phyloP scores from a whole-genome alignment of 2,113 vertebrate genomes.

The Callithrix jacchus region DNA sequence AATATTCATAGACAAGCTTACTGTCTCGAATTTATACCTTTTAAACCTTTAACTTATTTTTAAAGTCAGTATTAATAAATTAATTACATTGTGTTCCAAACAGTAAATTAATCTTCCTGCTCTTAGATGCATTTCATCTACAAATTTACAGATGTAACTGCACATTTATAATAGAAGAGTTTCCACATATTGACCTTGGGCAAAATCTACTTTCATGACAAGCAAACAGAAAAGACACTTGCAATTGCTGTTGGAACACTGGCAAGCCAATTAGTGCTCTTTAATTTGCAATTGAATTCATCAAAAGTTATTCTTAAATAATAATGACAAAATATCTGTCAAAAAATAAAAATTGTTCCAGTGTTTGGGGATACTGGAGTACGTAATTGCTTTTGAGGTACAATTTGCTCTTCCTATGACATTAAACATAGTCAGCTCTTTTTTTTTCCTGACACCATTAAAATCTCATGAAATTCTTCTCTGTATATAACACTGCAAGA shows the following conservation, averaged over 20 bases:
- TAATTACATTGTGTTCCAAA: constrained; percentile 21
- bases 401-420: constrained; percentile 3
- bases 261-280: not conserved
- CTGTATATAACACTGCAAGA: not conserved
- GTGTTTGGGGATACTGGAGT: not conserved
- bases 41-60: not conserved
- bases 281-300: constrained; percentile 33
- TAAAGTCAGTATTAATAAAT: not conserved
- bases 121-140: not conserved
- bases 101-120: constrained; percentile 29
- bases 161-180: not conserved
- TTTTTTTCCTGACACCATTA: not conserved
- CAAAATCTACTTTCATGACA: not conserved
- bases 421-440: not conserved
- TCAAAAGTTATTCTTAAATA: constrained; percentile 33
- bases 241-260: not conserved
- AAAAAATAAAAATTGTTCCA: not conserved
- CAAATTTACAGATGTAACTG: not conserved
- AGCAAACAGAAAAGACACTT: not conserved
- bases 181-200: not conserved
- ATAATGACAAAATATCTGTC: constrained; percentile 13
- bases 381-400: not conserved
- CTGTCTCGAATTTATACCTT: not conserved
- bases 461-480: not conserved
- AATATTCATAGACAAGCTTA: not conserved